Evolutionary conservation across 1,140 invertebrate species (phyloP), one percentile per base, ranked within the genome.

Genomic region (Bombus waltoni): DNA sequence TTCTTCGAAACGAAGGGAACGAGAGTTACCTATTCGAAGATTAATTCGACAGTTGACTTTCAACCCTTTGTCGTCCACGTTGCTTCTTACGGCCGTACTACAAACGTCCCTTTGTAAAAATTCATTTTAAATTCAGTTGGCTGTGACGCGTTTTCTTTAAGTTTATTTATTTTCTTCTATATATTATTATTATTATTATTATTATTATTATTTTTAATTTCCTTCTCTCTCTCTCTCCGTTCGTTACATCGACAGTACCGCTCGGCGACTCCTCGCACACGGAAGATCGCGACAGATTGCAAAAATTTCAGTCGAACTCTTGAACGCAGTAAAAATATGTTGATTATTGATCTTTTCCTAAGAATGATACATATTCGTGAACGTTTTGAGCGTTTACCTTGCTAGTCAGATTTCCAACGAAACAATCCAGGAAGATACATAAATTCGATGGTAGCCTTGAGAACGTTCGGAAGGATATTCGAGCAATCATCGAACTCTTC

Each of bases 81-180:
- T n/a, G n/a, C 13, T 79, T 62, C 53, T 62, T 42, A 22, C n/a
- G 59, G 42, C 59, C 42, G 28, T 44, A 59, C 68, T 62, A 72
- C 47, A 47, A 75, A 53, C 35, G 32, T 32, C 3, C 1, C 53
- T 77, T 85, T 68, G 57, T 88, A 88, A 88, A 88, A 90, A 90
- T 91, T 89, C 71, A 78, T 72, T 79, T 91, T 88, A 88, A 90
- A 91, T 91, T 91, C 83, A 88, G 66, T 81, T 90, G 89, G 87
- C 87, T 88, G 89, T 87, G 89, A 91, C 77, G 81, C 77, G 78
- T 86, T 86, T 86, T 44, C 47, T 8, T 44, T 25, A 70, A 8
- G 1, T 38, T 40, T 44, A 15, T 28, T 42, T 18, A 4, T 15
- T 44, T 76, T 71, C 32, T 32, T 22, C 11, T 53, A 53, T 53